These are phyloP conservation scores for Phenacoccus solenopsis DNA, from an alignment of 1,140 invertebrate species.

Conservation along the genomic window DNA sequence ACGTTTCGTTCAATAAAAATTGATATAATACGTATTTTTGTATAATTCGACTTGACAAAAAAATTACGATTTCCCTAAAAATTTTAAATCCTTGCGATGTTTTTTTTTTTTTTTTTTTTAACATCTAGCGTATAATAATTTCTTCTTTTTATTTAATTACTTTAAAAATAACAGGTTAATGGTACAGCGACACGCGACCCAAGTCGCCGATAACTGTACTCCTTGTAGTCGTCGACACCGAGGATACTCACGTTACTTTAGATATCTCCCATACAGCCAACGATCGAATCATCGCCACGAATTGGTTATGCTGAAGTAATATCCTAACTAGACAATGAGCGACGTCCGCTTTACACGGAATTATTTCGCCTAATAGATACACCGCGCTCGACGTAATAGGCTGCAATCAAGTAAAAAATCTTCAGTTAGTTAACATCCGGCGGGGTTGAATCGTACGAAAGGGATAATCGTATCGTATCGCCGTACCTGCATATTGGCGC, in stretches of 20 bases:
- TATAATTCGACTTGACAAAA: no score
- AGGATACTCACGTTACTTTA: slow-evolving; percentile 60
- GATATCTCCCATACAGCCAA: slow-evolving; percentile 77
- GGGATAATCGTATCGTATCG: slow-evolving; percentile 19
- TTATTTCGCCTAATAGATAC: slow-evolving; percentile 75
- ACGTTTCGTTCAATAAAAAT: no score
- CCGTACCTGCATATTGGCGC: slow-evolving; percentile 49
- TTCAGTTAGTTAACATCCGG: not conserved
- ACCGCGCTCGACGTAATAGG: slow-evolving; percentile 65
- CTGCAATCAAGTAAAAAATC: slow-evolving; percentile 38
- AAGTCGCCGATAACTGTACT: not conserved
- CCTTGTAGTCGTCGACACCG: not conserved
- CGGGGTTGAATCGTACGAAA: slow-evolving; percentile 6
- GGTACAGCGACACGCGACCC: no score
- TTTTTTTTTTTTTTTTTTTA: no score
- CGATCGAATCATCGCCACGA: slow-evolving; percentile 65
- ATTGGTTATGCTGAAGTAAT: slow-evolving; percentile 68
- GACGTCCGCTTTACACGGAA: slow-evolving; percentile 69
- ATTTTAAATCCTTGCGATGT: no score
- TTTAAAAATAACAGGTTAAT: no score
- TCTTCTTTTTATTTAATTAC: not conserved
- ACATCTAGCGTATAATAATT: not conserved
- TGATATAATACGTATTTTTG: no score
- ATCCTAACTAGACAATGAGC: slow-evolving; percentile 73
- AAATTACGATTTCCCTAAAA: no score